A percentile compares a stretch with the other conserved stretches of the same genome.
Conservation (phyloP, 2,888 invertebrate species). For the Cheilosia vernalis region DNA sequence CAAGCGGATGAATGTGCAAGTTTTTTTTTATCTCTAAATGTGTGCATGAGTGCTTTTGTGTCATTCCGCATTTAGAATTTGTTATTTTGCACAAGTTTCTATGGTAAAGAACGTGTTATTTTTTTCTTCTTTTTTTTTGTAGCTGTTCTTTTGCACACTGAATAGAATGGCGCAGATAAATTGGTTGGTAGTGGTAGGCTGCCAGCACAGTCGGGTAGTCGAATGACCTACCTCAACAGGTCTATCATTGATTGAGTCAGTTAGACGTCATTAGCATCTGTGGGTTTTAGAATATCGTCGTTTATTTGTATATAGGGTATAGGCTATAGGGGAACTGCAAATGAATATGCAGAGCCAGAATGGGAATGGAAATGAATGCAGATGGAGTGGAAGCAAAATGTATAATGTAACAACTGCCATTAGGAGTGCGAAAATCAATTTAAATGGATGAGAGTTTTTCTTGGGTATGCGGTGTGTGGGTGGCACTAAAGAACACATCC, state of each 20-base stretch:
- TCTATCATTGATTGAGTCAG: conserved; percentile 68
- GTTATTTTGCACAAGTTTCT: conserved; percentile 49
- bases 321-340: conserved; percentile 48
- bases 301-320: conserved; percentile 32
- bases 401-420: background rate
- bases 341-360: conserved; percentile 46
- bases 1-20: conserved; percentile 71
- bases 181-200: conserved; percentile 18
- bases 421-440: conserved; percentile 21
- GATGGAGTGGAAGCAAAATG: background rate
- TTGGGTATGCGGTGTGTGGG: no score
- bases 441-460: background rate
- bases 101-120: conserved; percentile 46
- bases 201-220: conserved; percentile 29
- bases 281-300: conserved; percentile 35
- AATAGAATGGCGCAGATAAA: conserved; percentile 36
- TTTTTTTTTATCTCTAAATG: conserved; percentile 26
- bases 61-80: conserved; percentile 69
- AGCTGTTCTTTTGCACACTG: conserved; percentile 10
- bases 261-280: conserved; percentile 73
- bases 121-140: background rate
- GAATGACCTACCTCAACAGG: conserved; percentile 74
- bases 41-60: conserved; percentile 51
- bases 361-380: conserved; percentile 15
- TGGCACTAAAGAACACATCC: no score